Evolutionary conservation across 2,113 vertebrate genomes (phyloP).

Genomic region (Xyliphius kryptos): DNA sequence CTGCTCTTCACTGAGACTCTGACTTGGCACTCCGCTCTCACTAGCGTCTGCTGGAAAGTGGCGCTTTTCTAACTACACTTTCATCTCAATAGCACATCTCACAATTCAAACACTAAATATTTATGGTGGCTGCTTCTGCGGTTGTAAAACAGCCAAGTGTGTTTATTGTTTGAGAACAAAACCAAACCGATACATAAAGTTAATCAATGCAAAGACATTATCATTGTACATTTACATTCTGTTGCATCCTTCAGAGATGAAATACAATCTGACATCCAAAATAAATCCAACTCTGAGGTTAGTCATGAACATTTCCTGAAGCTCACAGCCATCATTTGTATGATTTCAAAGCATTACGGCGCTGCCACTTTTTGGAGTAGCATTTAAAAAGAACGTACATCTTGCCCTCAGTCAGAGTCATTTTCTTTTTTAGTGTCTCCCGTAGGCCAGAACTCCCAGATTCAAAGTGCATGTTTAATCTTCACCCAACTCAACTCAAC

Average conservation of each 20-base stretch:
- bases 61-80: constrained; percentile 3
- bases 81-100: neutral
- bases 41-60: neutral
- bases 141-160: neutral
- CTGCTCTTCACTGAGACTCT: constrained; percentile 12
- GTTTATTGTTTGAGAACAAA: neutral
- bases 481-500: neutral
- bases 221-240: too few species aligned
- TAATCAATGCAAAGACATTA: too few species aligned
- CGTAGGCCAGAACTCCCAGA: neutral
- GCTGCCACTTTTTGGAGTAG: too few species aligned
- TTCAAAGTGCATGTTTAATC: neutral
- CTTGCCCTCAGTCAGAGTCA: too few species aligned
- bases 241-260: too few species aligned
- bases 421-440: neutral
- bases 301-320: too few species aligned
- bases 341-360: too few species aligned
- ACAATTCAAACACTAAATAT: neutral
- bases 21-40: constrained; percentile 1
- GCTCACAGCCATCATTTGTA: too few species aligned
- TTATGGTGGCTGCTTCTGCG: neutral
- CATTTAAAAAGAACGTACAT: too few species aligned
- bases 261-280: too few species aligned
- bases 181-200: too few species aligned
- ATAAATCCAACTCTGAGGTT: too few species aligned